Conservation (phyloP, 1,140 invertebrate genomes). For the Elysia chlorotica region DNA sequence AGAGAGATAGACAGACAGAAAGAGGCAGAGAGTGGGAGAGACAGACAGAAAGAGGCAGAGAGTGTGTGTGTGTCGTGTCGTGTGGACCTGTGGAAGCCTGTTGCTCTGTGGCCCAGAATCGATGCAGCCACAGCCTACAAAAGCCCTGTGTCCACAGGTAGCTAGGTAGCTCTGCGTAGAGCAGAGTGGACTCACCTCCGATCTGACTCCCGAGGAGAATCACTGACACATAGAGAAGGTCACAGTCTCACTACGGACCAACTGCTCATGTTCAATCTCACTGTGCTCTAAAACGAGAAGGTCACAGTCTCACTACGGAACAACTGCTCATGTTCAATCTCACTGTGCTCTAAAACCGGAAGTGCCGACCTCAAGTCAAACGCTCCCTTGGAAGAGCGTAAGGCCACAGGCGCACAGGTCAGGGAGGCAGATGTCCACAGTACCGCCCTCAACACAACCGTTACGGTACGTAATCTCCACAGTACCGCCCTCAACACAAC, state of each 20-base stretch:
- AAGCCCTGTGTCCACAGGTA: too few relatives aligned
- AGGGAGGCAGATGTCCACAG: too few relatives aligned
- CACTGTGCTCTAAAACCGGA: too few relatives aligned
- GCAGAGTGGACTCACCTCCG: neutral
- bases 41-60: conserved; percentile 16
- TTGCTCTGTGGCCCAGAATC: conserved; percentile 1
- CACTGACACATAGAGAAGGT: neutral
- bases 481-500: too few relatives aligned
- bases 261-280: neutral
- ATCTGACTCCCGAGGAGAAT: neutral
- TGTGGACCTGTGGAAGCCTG: neutral
- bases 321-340: neutral
- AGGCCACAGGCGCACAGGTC: too few relatives aligned
- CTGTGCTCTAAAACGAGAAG: too few relatives aligned
- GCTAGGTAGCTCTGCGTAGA: neutral
- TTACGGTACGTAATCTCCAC: too few relatives aligned
- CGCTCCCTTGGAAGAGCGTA: too few relatives aligned
- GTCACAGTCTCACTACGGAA: neutral
- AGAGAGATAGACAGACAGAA: neutral
- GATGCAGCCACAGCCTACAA: neutral
- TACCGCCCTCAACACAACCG: too few relatives aligned
- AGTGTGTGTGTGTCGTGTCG: neutral
- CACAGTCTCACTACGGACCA: neutral
- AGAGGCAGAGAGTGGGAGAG: conserved; percentile 7
- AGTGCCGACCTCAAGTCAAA: too few relatives aligned